Conservation (phyloP, 1,140 invertebrate genomes). For the Diplogasteroides magnus region DNA sequence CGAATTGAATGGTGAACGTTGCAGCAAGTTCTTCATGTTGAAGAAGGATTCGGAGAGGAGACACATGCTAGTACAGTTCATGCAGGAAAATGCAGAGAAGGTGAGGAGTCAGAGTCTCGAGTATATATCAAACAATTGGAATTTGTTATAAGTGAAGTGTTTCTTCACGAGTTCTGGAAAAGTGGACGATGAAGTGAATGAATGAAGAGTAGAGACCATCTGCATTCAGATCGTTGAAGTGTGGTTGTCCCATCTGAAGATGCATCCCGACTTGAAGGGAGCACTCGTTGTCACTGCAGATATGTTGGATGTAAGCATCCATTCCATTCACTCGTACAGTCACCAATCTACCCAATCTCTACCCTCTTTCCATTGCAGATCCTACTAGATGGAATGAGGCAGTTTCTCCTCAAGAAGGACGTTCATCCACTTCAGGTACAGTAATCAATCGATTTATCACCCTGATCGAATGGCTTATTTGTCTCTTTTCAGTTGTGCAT, state of each 20-base stretch:
- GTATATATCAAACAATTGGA: conserved; percentile 66
- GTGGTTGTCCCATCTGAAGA: conserved; percentile 52
- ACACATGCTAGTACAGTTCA: conserved; percentile 78
- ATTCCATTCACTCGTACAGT: neutral
- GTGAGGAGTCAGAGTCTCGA: conserved; percentile 50
- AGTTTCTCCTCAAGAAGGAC: conserved; percentile 75
- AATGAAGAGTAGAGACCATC: too few species aligned
- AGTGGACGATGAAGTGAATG: too few species aligned
- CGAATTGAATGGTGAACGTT: conserved; percentile 55
- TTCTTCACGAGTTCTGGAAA: too few species aligned
- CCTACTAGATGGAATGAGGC: conserved; percentile 72
- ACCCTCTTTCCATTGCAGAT: conserved; percentile 70
- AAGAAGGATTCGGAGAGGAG: conserved; percentile 94
- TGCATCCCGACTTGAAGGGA: neutral
- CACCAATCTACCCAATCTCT: neutral
- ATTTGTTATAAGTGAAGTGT: too few species aligned
- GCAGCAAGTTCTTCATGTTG: conserved; percentile 73
- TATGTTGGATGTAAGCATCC: neutral
- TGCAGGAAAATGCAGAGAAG: conserved; percentile 78
- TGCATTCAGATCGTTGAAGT: conserved; percentile 57
- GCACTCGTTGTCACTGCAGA: neutral
- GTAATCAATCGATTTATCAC: too few species aligned
- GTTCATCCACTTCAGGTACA: conserved; percentile 66
- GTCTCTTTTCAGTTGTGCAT: too few species aligned
- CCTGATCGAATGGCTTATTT: too few species aligned